A percentile compares a stretch with the other conserved stretches of the same genome.
Conservation (phyloP, 2,113 vertebrate species). For the Oryzias javanicus region DNA sequence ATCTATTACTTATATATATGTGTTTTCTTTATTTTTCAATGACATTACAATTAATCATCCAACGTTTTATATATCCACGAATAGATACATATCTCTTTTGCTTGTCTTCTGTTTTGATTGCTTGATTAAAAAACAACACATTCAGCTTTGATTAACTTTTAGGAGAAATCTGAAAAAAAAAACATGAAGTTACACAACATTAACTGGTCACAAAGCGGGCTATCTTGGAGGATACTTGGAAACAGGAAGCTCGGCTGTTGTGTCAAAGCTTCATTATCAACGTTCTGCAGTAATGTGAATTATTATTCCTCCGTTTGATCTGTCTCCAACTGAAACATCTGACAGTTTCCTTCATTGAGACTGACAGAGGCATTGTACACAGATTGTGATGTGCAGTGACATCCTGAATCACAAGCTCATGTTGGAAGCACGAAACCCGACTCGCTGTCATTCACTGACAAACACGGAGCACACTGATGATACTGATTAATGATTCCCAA, state of each 20-base stretch:
- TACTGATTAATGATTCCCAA: conserved; percentile 65
- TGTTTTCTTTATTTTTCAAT: too few relatives aligned
- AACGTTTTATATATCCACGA: too few relatives aligned
- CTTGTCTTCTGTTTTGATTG: too few relatives aligned
- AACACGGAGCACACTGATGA: conserved; percentile 64
- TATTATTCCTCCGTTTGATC: conserved; percentile 66
- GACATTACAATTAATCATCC: too few relatives aligned
- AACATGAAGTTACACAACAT: conserved; percentile 20
- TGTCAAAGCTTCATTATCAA: conserved; percentile 64
- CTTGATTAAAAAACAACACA: too few relatives aligned
- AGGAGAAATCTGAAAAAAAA: too few relatives aligned
- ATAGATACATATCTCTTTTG: too few relatives aligned
- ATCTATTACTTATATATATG: too few relatives aligned
- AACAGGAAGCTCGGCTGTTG: conserved; percentile 22
- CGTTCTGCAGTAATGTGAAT: conserved; percentile 54
- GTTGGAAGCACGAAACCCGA: conserved; percentile 55
- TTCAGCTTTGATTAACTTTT: too few relatives aligned
- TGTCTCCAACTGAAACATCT: conserved; percentile 45
- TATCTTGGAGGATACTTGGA: conserved; percentile 27
- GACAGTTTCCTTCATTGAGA: conserved; percentile 68
- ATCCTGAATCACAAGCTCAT: conserved; percentile 50
- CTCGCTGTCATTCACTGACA: conserved; percentile 65
- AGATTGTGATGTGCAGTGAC: conserved; percentile 57
- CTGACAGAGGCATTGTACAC: conserved; percentile 65
- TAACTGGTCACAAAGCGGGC: conserved; percentile 36